phyloP scores from a whole-genome alignment of 2,797 vertebrate genomes.

The Channallabes apus region DNA sequence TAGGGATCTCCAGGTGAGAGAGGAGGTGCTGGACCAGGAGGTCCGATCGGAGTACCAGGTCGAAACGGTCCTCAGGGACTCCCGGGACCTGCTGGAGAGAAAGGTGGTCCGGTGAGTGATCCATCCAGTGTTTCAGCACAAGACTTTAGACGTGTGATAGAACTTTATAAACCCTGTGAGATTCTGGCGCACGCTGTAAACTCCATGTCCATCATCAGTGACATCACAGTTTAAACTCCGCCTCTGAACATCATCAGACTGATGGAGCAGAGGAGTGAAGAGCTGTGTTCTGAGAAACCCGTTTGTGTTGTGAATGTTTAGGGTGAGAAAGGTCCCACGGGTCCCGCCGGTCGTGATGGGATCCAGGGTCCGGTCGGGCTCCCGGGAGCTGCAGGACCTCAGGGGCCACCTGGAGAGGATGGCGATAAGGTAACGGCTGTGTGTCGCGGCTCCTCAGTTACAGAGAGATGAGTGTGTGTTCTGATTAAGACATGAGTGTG shows the following conservation, averaged over 20 bases:
- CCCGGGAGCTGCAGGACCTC: constrained; percentile 92
- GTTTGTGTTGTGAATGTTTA: constrained; percentile 57
- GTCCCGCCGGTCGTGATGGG: constrained; percentile 93
- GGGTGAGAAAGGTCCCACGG: constrained; percentile 97
- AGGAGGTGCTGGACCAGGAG: constrained; percentile 91
- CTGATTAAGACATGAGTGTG: constrained; percentile 30
- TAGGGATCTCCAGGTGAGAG: constrained; percentile 95
- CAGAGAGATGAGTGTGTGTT: constrained; percentile 46
- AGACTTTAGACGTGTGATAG: not conserved
- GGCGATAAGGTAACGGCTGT: constrained; percentile 87
- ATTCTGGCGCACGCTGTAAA: not conserved
- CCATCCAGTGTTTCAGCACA: not conserved
- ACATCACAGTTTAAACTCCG: not conserved
- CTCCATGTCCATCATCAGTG: not conserved
- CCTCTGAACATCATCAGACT: not conserved
- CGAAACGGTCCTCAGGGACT: constrained; percentile 94
- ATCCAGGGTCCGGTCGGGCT: constrained; percentile 96
- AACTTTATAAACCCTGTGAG: not conserved
- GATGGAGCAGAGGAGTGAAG: not conserved
- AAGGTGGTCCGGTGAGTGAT: constrained; percentile 88
- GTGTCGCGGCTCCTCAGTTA: not conserved
- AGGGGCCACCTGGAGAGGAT: constrained; percentile 95
- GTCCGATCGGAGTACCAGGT: constrained; percentile 92
- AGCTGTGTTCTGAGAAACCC: not conserved
- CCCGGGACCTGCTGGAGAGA: constrained; percentile 96